Evolutionary conservation across 1,140 invertebrate species (phyloP), one percentile per base, ranked within the genome.

Genomic region (Ridgeia piscesae): DNA sequence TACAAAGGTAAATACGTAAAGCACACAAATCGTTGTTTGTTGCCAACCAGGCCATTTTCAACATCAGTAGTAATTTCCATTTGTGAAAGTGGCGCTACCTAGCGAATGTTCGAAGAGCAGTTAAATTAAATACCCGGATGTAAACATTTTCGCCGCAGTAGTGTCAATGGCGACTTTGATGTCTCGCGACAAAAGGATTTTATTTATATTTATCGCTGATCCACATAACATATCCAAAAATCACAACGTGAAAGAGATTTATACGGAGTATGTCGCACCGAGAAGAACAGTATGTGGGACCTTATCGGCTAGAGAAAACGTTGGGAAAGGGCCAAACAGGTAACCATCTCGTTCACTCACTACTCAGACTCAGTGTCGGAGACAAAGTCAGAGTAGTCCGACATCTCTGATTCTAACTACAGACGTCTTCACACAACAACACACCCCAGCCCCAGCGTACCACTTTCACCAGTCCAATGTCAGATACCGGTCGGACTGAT

Each of bases 321-420:
- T 97, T 99, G 90, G 99, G 99, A 92, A 99, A 99, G 96, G 99
- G 99, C 92, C 99, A 99, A 96, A 99, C 99, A 96, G 99, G 99
- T 99, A 50, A 91, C 35, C 48, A 34, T 77, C 58, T 77, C 58
- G 2, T 27, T 77, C 11, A 42, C 4, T 42, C 42, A 4, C 4
- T 11, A 42, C 42, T 31, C 58, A 77, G 58, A 14, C 8, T 17
- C 58, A 77, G 58, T 14, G 17, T 17, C 17, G 27, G 58, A 27
- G 58, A 77, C 58, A 77, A 2, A 27, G 58, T 77, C 58, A 77
- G 6, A 77, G 14, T n/a, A n/a, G n/a, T n/a, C n/a, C n/a, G n/a
- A n/a, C n/a, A n/a, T n/a, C n/a, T n/a, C n/a, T n/a, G n/a, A n/a
- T n/a, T n/a, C n/a, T n/a, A n/a, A n/a, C n/a, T n/a, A n/a, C n/a